A percentile compares a stretch with the other conserved stretches of the same genome.
These are phyloP conservation scores for Lasaia peninsularis DNA, from an alignment of 1,140 invertebrate genomes.

Conservation along the genomic window DNA sequence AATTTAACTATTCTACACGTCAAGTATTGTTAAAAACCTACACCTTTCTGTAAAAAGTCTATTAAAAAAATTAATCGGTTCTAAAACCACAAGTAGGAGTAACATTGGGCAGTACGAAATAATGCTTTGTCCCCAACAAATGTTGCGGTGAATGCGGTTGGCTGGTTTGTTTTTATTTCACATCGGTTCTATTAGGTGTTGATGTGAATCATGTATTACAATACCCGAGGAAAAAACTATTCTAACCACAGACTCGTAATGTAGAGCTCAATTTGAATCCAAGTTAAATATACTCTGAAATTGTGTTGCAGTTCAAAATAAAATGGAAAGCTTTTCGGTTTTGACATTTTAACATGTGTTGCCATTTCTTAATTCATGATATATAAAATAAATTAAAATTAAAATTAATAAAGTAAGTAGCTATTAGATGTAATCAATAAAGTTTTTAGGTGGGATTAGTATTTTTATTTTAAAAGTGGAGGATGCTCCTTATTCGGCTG, in stretches of 20 bases:
- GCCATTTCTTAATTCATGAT: too few species aligned
- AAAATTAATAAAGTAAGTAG: too few species aligned
- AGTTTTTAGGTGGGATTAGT: too few species aligned
- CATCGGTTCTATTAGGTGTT: conserved; percentile 11
- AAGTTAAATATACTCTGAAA: neutral
- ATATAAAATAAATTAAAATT: too few species aligned
- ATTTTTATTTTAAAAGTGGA: too few species aligned
- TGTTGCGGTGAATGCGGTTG: conserved; percentile 8
- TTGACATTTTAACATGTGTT: too few species aligned
- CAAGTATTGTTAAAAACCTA: too few species aligned
- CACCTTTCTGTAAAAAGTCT: neutral
- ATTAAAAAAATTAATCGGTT: conserved; percentile 6
- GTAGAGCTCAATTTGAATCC: conserved; percentile 3
- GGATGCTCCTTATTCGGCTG: too few species aligned
- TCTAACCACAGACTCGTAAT: conserved; percentile 8
- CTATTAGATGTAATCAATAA: too few species aligned
- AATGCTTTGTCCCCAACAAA: conserved; percentile 8
- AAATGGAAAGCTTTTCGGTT: neutral
- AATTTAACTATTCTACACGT: too few species aligned
- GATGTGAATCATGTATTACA: conserved; percentile 16
- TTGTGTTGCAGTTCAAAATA: neutral
- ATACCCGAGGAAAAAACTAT: conserved; percentile 3
- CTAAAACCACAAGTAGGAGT: neutral
- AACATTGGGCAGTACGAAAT: neutral
- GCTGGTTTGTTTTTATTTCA: conserved; percentile 12